Conservation (phyloP, 2,888 invertebrate genomes). For the Apamea epomidion region DNA sequence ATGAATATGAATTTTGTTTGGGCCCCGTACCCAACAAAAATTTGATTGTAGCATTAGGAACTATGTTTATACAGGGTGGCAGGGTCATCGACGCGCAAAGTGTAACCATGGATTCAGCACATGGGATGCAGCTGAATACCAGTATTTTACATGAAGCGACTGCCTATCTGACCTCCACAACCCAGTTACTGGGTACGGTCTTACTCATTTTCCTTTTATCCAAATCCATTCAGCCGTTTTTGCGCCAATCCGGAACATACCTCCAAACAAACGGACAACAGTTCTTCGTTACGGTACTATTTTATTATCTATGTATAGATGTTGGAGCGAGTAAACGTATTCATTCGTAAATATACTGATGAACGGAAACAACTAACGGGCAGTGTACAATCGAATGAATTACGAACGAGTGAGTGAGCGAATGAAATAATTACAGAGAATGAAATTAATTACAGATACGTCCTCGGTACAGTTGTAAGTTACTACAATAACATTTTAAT, state of each 20-base stretch:
- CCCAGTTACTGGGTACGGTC: too few species aligned
- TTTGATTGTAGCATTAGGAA: too few species aligned
- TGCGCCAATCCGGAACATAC: not conserved
- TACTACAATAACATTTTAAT: slow-evolving; percentile 15
- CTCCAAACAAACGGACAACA: not conserved
- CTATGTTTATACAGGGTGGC: too few species aligned
- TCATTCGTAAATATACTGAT: slow-evolving; percentile 14
- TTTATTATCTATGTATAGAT: not conserved
- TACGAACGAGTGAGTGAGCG: slow-evolving; percentile 39
- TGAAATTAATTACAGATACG: slow-evolving; percentile 31
- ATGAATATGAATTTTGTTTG: too few species aligned
- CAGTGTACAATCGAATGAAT: slow-evolving; percentile 40
- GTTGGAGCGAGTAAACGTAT: not conserved
- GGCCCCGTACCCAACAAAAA: too few species aligned
- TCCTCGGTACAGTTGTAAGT: slow-evolving; percentile 20
- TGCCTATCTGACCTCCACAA: too few species aligned
- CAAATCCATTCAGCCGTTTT: not conserved
- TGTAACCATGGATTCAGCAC: too few species aligned
- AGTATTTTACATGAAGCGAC: too few species aligned
- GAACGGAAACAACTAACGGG: slow-evolving; percentile 24
- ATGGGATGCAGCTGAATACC: too few species aligned
- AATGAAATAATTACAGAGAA: slow-evolving; percentile 49
- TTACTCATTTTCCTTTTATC: not conserved
- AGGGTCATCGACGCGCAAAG: too few species aligned
- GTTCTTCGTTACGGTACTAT: not conserved